Evolutionary conservation across 1,140 invertebrate species (phyloP).

Genomic region (Sitophilus oryzae): DNA sequence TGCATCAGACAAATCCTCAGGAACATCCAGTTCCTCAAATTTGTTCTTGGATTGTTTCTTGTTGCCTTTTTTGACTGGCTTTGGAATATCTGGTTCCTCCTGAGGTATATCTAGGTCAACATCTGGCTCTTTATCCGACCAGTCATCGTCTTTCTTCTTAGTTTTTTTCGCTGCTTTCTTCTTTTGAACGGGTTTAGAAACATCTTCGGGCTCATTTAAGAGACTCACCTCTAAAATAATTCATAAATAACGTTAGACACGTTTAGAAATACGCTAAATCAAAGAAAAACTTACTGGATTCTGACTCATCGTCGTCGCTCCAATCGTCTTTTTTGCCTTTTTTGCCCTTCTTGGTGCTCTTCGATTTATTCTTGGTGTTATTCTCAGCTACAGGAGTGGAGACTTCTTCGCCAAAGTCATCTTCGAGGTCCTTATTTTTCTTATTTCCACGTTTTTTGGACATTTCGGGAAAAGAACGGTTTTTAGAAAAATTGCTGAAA

Average conservation of each 20-base stretch:
- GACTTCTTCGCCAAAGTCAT: constrained; percentile 52
- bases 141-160: constrained; percentile 37
- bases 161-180: constrained; percentile 42
- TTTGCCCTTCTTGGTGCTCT: constrained; percentile 45
- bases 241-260: too few species aligned
- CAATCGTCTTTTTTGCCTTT: constrained; percentile 47
- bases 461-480: constrained; percentile 47
- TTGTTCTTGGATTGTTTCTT: too few species aligned
- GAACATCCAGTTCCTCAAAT: too few species aligned
- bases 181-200: constrained; percentile 39
- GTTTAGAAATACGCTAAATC: not conserved
- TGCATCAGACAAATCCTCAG: too few species aligned
- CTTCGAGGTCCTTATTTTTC: constrained; percentile 54
- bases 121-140: constrained; percentile 37
- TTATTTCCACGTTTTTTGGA: constrained; percentile 58
- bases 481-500: too few species aligned
- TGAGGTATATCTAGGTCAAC: constrained; percentile 37
- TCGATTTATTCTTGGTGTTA: constrained; percentile 47
- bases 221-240: constrained; percentile 13
- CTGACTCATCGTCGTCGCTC: constrained; percentile 48
- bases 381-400: constrained; percentile 26
- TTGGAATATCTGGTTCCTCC: constrained; percentile 40
- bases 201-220: constrained; percentile 40
- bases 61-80: constrained; percentile 38
- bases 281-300: constrained; percentile 46